A percentile compares a stretch with the other conserved stretches of the same genome.
Conservation (phyloP, 2,888 invertebrate genomes). For the Isotomurus palustris region DNA sequence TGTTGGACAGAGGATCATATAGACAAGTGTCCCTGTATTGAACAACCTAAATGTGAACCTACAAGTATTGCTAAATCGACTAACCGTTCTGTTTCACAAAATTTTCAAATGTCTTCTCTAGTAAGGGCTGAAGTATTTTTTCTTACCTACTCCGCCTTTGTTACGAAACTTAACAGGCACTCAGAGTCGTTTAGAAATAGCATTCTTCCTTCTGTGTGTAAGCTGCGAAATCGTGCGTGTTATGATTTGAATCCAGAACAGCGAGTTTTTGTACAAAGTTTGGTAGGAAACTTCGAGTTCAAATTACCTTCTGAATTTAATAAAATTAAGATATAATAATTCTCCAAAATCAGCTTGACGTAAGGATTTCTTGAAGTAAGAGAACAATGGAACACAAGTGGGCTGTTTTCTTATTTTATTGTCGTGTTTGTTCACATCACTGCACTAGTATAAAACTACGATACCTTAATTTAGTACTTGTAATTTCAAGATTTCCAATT, state of each 20-base stretch:
- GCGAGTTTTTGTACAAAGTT: not conserved
- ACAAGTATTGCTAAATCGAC: too few relatives aligned
- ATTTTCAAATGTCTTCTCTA: too few relatives aligned
- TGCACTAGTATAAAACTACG: not conserved
- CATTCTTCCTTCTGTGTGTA: constrained; percentile 9
- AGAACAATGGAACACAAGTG: too few relatives aligned
- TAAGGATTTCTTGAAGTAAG: too few relatives aligned
- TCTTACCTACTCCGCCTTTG: constrained; percentile 18
- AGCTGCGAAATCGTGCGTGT: not conserved
- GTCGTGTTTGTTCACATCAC: too few relatives aligned
- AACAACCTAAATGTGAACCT: too few relatives aligned
- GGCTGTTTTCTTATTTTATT: too few relatives aligned
- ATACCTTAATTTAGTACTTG: not conserved
- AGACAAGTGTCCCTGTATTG: too few relatives aligned
- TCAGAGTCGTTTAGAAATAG: constrained; percentile 10
- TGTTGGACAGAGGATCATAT: not conserved
- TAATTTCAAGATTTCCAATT: not conserved
- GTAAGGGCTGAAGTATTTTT: constrained; percentile 13
- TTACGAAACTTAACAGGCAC: constrained; percentile 18
- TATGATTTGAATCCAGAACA: not conserved
- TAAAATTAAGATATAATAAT: not conserved
- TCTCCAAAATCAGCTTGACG: too few relatives aligned
- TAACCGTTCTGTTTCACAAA: too few relatives aligned
- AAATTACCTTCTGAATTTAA: not conserved
- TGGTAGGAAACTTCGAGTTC: not conserved